A percentile compares a stretch with the other conserved stretches of the same genome.
Evolutionary conservation across 2,797 vertebrate species (phyloP).

Genomic region (Clarias platycephalus): DNA sequence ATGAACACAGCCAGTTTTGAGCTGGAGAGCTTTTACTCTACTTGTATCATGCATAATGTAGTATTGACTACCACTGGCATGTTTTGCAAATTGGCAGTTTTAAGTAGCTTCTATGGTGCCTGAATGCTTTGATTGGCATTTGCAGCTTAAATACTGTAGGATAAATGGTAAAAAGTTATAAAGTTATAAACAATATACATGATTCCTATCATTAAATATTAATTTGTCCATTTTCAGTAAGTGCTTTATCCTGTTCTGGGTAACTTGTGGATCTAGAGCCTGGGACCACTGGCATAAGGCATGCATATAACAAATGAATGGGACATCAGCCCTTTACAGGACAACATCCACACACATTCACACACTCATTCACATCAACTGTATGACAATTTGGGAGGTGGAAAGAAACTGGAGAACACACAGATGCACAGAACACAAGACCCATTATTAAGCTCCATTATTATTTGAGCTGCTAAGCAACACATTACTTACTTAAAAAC

Average conservation of each 20-base stretch:
- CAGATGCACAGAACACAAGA: neutral
- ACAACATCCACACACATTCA: neutral
- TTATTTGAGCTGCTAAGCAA: neutral
- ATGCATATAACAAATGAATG: neutral
- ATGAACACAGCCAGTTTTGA: constrained; percentile 41
- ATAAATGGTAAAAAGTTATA: constrained; percentile 7
- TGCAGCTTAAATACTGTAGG: constrained; percentile 63
- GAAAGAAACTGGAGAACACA: neutral
- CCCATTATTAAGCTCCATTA: neutral
- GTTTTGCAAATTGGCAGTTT: constrained; percentile 50
- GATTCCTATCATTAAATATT: neutral
- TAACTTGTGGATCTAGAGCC: neutral
- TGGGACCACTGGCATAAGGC: neutral
- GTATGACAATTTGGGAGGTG: neutral
- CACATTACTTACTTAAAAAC: neutral
- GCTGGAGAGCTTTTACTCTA: constrained; percentile 41
- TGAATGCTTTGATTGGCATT: constrained; percentile 73
- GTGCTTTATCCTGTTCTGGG: neutral
- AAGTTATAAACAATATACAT: constrained; percentile 46
- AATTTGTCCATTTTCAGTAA: neutral
- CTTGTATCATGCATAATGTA: constrained; percentile 47
- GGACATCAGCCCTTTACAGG: neutral
- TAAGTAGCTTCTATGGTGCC: constrained; percentile 66
- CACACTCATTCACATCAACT: neutral
- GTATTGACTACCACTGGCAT: constrained; percentile 61